phyloP scores from a whole-genome alignment of 2,113 vertebrate genomes.

The Pelobates fuscus region DNA sequence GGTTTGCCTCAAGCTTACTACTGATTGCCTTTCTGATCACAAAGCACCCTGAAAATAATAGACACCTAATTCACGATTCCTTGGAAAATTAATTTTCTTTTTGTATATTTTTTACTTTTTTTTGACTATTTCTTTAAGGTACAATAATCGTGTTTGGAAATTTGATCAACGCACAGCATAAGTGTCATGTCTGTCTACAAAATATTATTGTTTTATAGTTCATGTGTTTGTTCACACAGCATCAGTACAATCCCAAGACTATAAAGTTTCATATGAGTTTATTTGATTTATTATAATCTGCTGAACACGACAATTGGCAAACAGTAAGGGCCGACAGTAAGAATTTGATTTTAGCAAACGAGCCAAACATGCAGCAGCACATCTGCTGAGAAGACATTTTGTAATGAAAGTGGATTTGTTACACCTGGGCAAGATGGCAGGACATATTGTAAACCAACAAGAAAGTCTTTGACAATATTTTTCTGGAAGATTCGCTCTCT shows the following conservation, averaged over 20 bases:
- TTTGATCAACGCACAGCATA: too few species aligned
- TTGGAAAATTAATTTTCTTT: too few species aligned
- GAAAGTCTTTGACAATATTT: not conserved
- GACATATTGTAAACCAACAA: not conserved
- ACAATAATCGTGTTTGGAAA: too few species aligned
- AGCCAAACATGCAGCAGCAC: not conserved
- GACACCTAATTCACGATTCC: too few species aligned
- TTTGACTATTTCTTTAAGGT: too few species aligned
- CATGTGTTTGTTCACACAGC: not conserved
- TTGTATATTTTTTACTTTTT: too few species aligned
- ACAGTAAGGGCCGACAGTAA: not conserved
- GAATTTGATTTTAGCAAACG: not conserved
- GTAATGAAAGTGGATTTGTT: not conserved
- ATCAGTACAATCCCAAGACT: not conserved
- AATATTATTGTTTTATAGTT: too few species aligned
- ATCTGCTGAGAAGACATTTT: not conserved
- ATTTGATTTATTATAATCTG: not conserved
- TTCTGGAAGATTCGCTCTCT: not conserved
- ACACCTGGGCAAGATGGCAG: not conserved
- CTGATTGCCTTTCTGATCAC: too few species aligned
- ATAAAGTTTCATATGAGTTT: not conserved
- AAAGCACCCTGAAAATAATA: too few species aligned
- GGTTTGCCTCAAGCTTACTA: too few species aligned
- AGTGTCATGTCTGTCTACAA: too few species aligned
- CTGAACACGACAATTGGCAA: not conserved